phyloP scores from a whole-genome alignment of 53 echinoderm and acorn worm genomes.

The Luidia sarsii region DNA sequence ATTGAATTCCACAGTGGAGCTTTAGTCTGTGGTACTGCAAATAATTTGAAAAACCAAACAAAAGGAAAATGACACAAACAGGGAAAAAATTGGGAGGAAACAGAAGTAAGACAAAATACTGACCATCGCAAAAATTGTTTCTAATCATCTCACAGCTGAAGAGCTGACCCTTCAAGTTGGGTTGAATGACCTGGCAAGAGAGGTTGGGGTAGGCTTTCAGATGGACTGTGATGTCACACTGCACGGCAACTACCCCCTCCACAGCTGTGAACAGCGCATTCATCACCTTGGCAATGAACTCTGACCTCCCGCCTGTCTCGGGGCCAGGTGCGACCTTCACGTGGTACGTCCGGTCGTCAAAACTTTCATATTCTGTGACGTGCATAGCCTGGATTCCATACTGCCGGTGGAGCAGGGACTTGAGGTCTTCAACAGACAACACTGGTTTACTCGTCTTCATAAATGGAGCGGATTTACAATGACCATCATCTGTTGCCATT shows the following conservation, averaged over 20 bases:
- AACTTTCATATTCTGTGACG: slow-evolving; percentile 24
- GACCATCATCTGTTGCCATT: too few species aligned
- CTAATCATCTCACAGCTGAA: slow-evolving; percentile 24
- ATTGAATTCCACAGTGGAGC: too few species aligned
- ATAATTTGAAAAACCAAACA: too few species aligned
- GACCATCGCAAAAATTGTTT: background rate
- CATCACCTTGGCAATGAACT: slow-evolving; percentile 36
- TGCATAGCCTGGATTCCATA: background rate
- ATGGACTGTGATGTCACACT: background rate
- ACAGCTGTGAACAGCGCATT: slow-evolving; percentile 4
- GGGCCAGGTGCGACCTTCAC: slow-evolving; percentile 5
- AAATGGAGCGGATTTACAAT: too few species aligned
- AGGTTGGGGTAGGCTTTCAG: slow-evolving; percentile 17
- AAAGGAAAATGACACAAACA: too few species aligned
- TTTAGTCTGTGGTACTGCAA: too few species aligned
- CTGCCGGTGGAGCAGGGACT: background rate
- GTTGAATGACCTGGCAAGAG: background rate
- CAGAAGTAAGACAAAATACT: background rate
- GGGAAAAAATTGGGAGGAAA: background rate
- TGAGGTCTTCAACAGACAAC: slow-evolving; percentile 8
- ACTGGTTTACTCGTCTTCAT: slow-evolving; percentile 20
- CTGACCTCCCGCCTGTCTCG: slow-evolving; percentile 7
- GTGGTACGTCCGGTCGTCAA: slow-evolving; percentile 37
- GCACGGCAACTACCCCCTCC: slow-evolving; percentile 3
- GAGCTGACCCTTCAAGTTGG: background rate